Evolutionary conservation across 2,797 vertebrate species (phyloP).

Genomic region (Anisognathus igniventris): DNA sequence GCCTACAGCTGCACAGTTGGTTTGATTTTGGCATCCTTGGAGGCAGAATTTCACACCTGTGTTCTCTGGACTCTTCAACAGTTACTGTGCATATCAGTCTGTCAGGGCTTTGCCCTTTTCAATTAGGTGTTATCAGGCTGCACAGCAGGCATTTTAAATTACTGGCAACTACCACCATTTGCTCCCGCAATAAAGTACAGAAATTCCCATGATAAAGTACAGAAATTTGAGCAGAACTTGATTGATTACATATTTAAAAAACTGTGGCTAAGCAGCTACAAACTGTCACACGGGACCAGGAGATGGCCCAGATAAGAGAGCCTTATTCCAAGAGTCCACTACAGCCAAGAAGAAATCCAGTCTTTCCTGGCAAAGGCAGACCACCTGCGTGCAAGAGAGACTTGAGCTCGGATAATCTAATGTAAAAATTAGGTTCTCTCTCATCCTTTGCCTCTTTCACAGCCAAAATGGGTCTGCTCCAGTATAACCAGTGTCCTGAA

Average conservation of each 20-base stretch:
- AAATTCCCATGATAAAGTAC: neutral
- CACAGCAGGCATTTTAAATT: neutral
- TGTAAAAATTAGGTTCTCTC: neutral
- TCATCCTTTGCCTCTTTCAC: neutral
- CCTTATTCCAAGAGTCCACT: neutral
- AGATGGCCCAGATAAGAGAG: neutral
- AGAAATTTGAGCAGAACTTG: neutral
- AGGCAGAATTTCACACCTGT: neutral
- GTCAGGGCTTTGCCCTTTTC: neutral
- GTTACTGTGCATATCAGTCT: neutral
- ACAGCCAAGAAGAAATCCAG: neutral
- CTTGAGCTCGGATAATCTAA: neutral
- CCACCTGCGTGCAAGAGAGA: neutral
- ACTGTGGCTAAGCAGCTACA: neutral
- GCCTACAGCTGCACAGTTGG: neutral
- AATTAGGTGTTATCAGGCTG: neutral
- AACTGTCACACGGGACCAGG: neutral
- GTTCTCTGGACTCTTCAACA: neutral
- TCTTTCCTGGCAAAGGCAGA: slow-evolving; percentile 15
- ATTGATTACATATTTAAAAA: neutral
- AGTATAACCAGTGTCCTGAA: neutral
- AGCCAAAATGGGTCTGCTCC: neutral
- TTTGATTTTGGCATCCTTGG: neutral
- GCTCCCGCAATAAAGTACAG: neutral
- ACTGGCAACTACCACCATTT: neutral